Evolutionary conservation across 2,797 vertebrate species (phyloP), one percentile per base, ranked within the genome.

Genomic region (Myotis planiceps): DNA sequence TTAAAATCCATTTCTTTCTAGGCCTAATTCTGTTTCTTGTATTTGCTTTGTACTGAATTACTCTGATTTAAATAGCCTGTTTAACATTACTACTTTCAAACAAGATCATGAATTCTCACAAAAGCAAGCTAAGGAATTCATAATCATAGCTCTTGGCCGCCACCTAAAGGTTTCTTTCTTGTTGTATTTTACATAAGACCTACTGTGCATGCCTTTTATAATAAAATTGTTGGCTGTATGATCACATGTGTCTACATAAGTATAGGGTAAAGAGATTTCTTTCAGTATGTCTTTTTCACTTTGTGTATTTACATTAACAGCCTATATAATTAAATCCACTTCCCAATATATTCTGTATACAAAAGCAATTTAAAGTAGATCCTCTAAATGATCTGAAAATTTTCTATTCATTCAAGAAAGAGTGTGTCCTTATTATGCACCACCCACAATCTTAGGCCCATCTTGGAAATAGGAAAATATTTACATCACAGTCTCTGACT

Each of bases 141-240:
- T 97, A 98, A 98, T 49, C 92, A 94, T 87, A 98, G 98, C 98
- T 97, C 98, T 99, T 98, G 98, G 95, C 98, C 98, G 98, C 98
- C 98, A 98, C 97, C 98, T 99, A 99, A 98, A 99, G 98, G 98
- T 98, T 97, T 97, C 65, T 98, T 98, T 97, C 45, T 75, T 94
- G 6, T 74, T 88, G 86, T 93, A 37, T 95, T 97, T 97, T 95
- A 96, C 42, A 72, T 94, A 66, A 86, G 88, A 96, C 78, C 95
- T 96, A 96, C 96, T 96, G 85, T 94, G 94, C 39, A 96, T 94
- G 81, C 13, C 27, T 92, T 95, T 86, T 32, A 55, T 85, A 89
- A 88, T 34, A 94, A 95, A 96, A 90, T 75, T 75, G 4, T 58
- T 92, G 10, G 37, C 13, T 63, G 6, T 83, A 58, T 71, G 34